A percentile compares a stretch with the other conserved stretches of the same genome.
Evolutionary conservation across 2,113 vertebrate genomes (phyloP).

Genomic region (Phaethornis superciliosus): DNA sequence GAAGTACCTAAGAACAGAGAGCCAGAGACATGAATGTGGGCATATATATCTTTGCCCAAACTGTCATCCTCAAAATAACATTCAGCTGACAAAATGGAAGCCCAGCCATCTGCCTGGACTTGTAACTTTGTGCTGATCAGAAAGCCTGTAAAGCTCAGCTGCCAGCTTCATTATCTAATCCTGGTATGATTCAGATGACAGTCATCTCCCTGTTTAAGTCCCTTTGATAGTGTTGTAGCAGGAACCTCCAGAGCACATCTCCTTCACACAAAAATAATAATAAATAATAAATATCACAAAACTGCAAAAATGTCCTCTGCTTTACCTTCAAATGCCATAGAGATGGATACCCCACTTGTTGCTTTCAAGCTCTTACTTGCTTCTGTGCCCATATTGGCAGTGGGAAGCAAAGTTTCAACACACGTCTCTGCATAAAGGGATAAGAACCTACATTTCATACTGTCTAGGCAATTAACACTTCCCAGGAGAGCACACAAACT

Average conservation of each 20-base stretch:
- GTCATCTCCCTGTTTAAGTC: neutral
- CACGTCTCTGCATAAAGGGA: neutral
- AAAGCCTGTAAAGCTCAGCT: neutral
- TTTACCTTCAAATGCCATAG: neutral
- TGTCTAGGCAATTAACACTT: neutral
- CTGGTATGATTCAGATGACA: neutral
- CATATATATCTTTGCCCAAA: neutral
- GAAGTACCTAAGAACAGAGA: neutral
- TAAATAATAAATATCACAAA: neutral
- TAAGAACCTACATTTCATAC: neutral
- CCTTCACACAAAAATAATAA: neutral
- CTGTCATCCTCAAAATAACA: neutral
- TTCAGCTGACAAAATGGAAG: neutral
- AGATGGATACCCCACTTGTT: neutral
- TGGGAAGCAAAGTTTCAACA: neutral
- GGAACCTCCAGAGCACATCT: neutral
- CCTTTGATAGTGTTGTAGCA: neutral
- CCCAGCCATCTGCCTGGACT: no score
- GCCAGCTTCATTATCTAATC: neutral
- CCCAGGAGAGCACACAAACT: neutral
- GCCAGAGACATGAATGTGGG: neutral
- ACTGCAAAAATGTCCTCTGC: neutral
- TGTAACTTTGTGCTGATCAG: neutral
- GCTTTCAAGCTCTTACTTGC: neutral
- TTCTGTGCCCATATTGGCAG: neutral